phyloP scores from a whole-genome alignment of 1,140 invertebrate species.

The Chironomus tepperi region DNA sequence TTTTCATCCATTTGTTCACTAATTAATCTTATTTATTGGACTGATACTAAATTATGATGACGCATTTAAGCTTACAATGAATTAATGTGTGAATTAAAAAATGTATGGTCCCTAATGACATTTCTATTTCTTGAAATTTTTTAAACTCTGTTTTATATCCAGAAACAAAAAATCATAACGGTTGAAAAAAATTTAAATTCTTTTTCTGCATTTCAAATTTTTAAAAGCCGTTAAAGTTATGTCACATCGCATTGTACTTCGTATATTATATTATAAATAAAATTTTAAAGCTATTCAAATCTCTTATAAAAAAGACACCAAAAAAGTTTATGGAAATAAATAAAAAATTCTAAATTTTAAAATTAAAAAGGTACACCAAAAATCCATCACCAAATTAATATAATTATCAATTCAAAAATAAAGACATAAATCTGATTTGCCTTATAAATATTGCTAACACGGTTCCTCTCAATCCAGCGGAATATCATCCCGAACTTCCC shows the following conservation, averaged over 20 bases:
- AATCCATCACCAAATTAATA: background rate
- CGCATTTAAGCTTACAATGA: no score
- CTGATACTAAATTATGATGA: no score
- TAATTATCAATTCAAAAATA: background rate
- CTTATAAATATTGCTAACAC: no score
- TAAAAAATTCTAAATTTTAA: background rate
- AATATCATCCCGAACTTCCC: no score
- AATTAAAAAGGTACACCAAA: background rate
- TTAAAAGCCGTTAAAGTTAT: constrained; percentile 7
- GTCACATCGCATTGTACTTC: background rate
- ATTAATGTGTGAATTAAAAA: no score
- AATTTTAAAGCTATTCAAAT: background rate
- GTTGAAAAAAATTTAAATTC: background rate
- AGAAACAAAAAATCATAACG: background rate
- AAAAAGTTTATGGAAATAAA: background rate
- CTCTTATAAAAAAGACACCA: background rate
- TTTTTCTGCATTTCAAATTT: background rate
- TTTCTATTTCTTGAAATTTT: background rate
- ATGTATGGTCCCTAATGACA: background rate
- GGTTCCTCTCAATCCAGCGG: no score
- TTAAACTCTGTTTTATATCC: no score
- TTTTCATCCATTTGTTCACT: no score
- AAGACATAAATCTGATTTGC: no score
- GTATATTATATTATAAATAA: background rate
- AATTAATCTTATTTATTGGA: no score